Percentiles rank a stretch among this genome's conserved stretches.
These are phyloP conservation scores for Pempheris klunzingeri DNA, from an alignment of 2,797 vertebrate genomes.

Conservation along the genomic window DNA sequence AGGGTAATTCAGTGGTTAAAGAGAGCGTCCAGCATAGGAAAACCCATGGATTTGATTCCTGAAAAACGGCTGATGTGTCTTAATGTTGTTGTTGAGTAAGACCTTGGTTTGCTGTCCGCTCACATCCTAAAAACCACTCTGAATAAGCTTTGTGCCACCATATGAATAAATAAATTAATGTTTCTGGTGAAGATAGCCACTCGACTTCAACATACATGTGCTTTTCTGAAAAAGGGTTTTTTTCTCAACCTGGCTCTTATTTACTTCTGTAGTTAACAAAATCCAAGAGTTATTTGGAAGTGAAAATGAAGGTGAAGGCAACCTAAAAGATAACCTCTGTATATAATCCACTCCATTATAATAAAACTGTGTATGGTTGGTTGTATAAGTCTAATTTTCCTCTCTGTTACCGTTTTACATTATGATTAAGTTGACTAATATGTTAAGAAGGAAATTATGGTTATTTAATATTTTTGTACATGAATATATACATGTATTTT, in stretches of 20 bases:
- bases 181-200: not conserved
- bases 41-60: constrained; percentile 37
- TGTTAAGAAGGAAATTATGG: too few species aligned
- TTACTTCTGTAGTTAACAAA: not conserved
- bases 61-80: constrained; percentile 27
- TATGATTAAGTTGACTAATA: too few species aligned
- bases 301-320: not conserved
- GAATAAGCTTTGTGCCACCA: not conserved
- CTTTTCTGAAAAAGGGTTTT: not conserved
- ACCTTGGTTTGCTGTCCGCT: not conserved
- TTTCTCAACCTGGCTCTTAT: not conserved
- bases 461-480: too few species aligned
- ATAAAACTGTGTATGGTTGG: too few species aligned
- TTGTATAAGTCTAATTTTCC: too few species aligned
- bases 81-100: constrained; percentile 13
- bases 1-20: constrained; percentile 30
- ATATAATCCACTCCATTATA: not conserved
- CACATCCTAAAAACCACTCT: constrained; percentile 8
- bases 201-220: not conserved
- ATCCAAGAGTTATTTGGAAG: not conserved
- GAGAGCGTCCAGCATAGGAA: constrained; percentile 10
- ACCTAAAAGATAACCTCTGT: not conserved
- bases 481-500: too few species aligned
- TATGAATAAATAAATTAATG: not conserved
- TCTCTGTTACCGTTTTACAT: too few species aligned